Percentiles rank a stretch among this genome's conserved stretches.
Conservation (phyloP, 2,113 vertebrate genomes). For the Halcyon senegalensis region DNA sequence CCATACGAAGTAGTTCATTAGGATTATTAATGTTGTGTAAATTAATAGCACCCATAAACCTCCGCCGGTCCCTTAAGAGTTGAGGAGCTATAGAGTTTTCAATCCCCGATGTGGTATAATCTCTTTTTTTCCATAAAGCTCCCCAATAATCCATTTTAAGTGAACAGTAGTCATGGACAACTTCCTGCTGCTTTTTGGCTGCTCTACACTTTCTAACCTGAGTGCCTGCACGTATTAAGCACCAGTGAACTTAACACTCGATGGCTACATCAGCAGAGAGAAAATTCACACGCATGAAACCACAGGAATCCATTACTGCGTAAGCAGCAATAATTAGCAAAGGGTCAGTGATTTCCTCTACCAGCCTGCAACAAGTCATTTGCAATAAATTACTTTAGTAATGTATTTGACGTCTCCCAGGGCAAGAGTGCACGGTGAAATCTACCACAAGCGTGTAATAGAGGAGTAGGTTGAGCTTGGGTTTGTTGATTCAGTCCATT, state of each 20-base stretch:
- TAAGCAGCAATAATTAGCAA: conserved; percentile 1
- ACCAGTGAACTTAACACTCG: not conserved
- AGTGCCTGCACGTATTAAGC: not conserved
- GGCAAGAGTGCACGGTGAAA: not conserved
- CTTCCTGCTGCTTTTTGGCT: not conserved
- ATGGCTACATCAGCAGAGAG: not conserved
- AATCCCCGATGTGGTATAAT: not conserved
- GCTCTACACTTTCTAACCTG: not conserved
- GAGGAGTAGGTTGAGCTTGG: not conserved
- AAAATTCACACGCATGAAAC: not conserved
- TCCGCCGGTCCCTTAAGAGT: not conserved
- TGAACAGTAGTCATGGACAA: not conserved
- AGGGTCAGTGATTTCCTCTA: not conserved
- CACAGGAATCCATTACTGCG: not conserved
- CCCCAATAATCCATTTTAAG: not conserved
- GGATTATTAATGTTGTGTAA: not conserved
- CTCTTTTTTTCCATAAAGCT: not conserved
- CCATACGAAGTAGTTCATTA: not conserved
- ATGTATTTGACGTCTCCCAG: not conserved
- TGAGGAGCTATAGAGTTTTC: not conserved
- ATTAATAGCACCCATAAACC: not conserved
- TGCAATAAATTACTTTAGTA: not conserved
- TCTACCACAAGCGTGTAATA: not conserved
- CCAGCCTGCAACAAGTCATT: not conserved
- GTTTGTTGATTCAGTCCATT: conserved; percentile 4